Evolutionary conservation across 2,797 vertebrate species (phyloP).

Genomic region (Muscicapa comitata): DNA sequence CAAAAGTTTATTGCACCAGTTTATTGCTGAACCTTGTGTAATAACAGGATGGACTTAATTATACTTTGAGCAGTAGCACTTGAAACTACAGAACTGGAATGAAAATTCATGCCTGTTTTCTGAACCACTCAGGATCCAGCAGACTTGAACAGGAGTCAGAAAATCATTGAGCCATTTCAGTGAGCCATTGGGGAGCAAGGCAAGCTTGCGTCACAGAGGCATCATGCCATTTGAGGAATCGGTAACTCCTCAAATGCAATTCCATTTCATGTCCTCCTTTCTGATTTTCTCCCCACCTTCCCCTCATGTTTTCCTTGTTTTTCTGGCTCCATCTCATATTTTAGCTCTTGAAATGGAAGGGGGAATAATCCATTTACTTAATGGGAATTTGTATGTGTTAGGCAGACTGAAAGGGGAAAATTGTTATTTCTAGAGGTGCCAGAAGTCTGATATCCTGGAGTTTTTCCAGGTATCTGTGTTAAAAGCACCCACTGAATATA

Average conservation of each 20-base stretch:
- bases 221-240: background rate
- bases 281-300: background rate
- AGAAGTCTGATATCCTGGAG: background rate
- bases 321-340: background rate
- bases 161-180: background rate
- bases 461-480: background rate
- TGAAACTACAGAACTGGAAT: background rate
- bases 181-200: background rate
- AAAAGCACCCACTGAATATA: background rate
- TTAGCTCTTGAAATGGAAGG: background rate
- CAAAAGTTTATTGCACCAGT: background rate
- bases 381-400: background rate
- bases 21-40: conserved; percentile 37
- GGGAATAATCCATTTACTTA: background rate
- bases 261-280: background rate
- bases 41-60: conserved; percentile 34
- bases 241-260: background rate
- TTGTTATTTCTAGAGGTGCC: background rate
- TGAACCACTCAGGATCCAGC: background rate
- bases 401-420: background rate
- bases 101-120: background rate
- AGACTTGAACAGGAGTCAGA: conserved; percentile 4
- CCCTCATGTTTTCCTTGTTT: background rate
- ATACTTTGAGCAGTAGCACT: conserved; percentile 22
- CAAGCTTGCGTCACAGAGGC: background rate